A percentile compares a stretch with the other conserved stretches of the same genome.
Conservation (phyloP, 2,113 vertebrate species). For the Periophthalmus modestus region DNA sequence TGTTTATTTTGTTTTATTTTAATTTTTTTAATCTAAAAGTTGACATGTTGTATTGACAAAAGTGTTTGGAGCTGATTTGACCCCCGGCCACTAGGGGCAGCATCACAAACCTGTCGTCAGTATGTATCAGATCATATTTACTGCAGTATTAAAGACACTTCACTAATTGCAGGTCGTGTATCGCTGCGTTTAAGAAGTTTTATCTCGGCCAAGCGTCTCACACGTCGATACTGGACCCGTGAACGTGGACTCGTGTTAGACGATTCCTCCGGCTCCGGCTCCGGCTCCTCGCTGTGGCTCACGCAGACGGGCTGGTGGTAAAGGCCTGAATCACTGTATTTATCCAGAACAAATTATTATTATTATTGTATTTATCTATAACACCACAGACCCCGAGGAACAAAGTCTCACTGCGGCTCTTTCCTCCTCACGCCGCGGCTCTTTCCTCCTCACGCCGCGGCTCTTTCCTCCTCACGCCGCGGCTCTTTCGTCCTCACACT, state of each 20-base stretch:
- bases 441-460: too few relatives aligned
- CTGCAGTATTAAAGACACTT: neutral
- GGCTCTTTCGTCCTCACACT: too few relatives aligned
- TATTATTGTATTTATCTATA: too few relatives aligned
- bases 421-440: too few relatives aligned
- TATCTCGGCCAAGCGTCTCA: neutral
- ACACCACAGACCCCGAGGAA: neutral
- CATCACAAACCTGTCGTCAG: neutral
- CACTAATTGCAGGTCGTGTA: neutral
- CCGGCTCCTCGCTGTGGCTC: neutral
- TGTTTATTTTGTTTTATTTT: too few relatives aligned
- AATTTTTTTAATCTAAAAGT: too few relatives aligned
- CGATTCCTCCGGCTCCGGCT: neutral
- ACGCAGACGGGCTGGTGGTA: constrained; percentile 2
- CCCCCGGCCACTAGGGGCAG: too few relatives aligned
- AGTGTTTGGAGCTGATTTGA: too few relatives aligned
- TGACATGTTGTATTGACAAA: too few relatives aligned
- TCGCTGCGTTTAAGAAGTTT: neutral
- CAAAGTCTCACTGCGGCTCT: neutral
- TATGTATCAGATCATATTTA: neutral
- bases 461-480: too few relatives aligned
- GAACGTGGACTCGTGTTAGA: neutral
- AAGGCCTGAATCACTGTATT: constrained; percentile 6
- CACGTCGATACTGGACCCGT: neutral
- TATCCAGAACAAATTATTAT: neutral